Base-by-base conservation (phyloP, 2,888 invertebrate species). In the Ernsta delagoae region DNA sequence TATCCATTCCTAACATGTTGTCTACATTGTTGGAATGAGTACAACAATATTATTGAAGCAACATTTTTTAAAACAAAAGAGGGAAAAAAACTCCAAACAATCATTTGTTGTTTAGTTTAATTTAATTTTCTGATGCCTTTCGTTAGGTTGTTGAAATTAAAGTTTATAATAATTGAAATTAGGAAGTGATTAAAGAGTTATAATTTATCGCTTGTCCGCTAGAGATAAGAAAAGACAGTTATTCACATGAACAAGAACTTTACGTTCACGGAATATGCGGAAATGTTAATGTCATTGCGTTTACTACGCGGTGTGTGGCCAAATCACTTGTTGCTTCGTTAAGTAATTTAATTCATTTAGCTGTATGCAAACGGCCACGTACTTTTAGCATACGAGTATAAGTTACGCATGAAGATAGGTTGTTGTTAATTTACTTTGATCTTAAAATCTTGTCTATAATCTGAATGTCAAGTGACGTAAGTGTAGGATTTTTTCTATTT, bases 201-300 rank as follows among this genome's bases (percentile, higher is more conserved):
- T n/a, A 36, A 12, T 48, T 7, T 16, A 48, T 12, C 16, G 48
- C 50, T 16, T 50, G 16, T 16, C 4, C 50, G 16, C 50, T 50
- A 50, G 50, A 1, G 16, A 50, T 50, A 16, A 7, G 16, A 50
- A 12, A 50, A 50, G 50, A 12, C 12, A 16, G 16, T 50, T 50
- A 50, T 50, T 50, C 16, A 7, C 8, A 50, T 50, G 50, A 50
- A 16, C 50, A 50, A 50, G 16, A 50, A 8, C 12, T 48, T 43
- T n/a, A 50, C 3, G 50, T 50, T 50, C 16, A 16, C 8, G 16
- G 8, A 50, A 50, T 50, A 50, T 50, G 50, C 50, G 50, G 16
- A 50, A 50, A 50, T 50, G 5, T 50, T 50, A 50, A 50, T 50
- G 50, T 50, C 50, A 50, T 50, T 50, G 50, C 50, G 16, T 50